Percentiles rank a stretch among this genome's conserved stretches.
Conservation (phyloP, 2,113 vertebrate species). For the Aythya baeri region DNA sequence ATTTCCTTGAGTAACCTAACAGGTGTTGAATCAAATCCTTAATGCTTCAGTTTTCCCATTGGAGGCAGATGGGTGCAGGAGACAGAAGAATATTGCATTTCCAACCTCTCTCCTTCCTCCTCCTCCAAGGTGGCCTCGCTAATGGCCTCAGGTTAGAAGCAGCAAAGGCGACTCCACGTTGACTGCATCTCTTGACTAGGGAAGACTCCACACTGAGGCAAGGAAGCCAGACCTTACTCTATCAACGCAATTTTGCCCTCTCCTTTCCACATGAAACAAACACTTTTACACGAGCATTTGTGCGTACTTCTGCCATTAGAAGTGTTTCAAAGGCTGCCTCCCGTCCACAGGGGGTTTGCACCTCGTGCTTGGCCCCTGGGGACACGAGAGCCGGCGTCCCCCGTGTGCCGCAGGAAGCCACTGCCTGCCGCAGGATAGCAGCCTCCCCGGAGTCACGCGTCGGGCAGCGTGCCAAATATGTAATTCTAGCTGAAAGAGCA, state of each 20-base stretch:
- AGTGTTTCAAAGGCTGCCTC: not conserved
- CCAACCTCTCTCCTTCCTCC: not conserved
- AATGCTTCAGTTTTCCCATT: conserved; percentile 58
- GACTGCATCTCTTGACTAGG: not conserved
- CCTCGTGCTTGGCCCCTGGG: fast-evolving
- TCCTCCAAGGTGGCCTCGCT: not conserved
- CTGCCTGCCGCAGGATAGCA: not conserved
- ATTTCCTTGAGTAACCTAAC: conserved; percentile 63
- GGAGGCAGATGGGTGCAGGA: conserved; percentile 56
- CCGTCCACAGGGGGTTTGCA: not conserved
- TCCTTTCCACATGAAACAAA: not conserved
- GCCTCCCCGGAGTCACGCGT: not conserved
- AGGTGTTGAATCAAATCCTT: conserved; percentile 65
- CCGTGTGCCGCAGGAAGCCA: not conserved
- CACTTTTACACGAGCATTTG: not conserved
- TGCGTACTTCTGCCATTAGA: not conserved
- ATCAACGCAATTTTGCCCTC: not conserved
- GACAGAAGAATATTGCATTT: conserved; percentile 4
- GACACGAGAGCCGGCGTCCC: not conserved
- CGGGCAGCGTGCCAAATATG: conserved; percentile 21
- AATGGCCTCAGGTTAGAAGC: conserved; percentile 17
- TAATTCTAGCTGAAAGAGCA: conserved; percentile 38
- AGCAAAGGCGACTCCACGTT: not conserved
- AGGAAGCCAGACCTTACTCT: not conserved
- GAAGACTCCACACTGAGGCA: not conserved